A percentile compares a stretch with the other conserved stretches of the same genome.
Conservation (phyloP, 2,888 invertebrate genomes). For the Drosophila fulvimacula region DNA sequence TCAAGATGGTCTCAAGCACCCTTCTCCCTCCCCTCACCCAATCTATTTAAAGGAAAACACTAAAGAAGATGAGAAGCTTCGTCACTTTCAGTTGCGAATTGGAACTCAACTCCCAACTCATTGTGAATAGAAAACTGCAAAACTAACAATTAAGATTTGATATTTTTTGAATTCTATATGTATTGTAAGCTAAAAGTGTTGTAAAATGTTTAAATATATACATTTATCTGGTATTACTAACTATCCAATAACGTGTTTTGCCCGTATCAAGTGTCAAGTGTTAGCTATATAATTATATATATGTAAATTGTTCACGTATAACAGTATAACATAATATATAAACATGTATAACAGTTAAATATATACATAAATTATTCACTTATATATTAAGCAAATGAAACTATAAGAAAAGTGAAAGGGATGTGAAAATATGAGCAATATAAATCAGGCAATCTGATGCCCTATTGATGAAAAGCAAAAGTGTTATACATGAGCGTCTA, state of each 20-base stretch:
- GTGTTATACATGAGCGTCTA: no score
- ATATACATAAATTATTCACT: no score
- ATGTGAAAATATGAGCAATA: no score
- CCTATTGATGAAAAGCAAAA: no score
- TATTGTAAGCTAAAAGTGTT: conserved; percentile 66
- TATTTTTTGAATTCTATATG: conserved; percentile 50
- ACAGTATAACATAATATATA: no score
- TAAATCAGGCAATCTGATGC: no score
- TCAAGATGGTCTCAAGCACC: conserved; percentile 58
- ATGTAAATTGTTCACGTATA: no score
- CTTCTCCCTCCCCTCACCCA: neutral
- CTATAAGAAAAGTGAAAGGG: no score
- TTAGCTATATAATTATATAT: no score
- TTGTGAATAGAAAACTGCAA: conserved; percentile 34
- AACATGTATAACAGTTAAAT: no score
- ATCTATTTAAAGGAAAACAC: neutral
- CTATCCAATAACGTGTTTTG: neutral
- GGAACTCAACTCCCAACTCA: conserved; percentile 35
- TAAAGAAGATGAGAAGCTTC: conserved; percentile 33
- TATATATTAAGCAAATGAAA: no score
- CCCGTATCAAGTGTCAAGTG: no score
- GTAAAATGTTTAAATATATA: conserved; percentile 60
- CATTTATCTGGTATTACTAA: conserved; percentile 36
- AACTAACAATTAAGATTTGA: conserved; percentile 66
- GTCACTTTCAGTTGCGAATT: conserved; percentile 49